Evolutionary conservation across 2,888 invertebrate species (phyloP).

Genomic region (Erynnis tages): DNA sequence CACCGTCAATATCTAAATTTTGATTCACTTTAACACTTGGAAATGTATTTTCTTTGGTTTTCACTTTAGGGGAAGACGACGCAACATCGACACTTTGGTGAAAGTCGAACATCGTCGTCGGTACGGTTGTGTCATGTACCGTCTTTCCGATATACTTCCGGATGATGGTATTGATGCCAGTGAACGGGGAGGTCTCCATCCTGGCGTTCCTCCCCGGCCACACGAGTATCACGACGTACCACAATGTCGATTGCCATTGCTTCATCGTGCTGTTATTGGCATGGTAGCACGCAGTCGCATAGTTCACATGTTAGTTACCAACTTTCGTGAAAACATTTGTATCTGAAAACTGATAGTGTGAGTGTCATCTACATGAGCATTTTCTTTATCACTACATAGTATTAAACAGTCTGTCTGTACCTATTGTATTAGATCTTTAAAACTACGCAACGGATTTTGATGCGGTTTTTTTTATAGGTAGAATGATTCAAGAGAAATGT

Average conservation of each 20-base stretch:
- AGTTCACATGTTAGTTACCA: neutral
- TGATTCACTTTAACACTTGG: neutral
- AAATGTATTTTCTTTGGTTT: neutral
- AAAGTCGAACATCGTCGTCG: neutral
- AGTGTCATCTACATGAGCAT: no score
- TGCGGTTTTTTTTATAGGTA: no score
- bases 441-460: no score
- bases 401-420: no score
- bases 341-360: no score
- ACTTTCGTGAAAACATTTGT: no score
- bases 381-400: no score
- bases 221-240: slow-evolving; percentile 42
- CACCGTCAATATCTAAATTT: neutral
- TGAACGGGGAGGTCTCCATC: slow-evolving; percentile 41
- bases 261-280: slow-evolving; percentile 44
- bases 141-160: slow-evolving; percentile 44
- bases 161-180: slow-evolving; percentile 47
- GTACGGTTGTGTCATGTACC: neutral
- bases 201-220: slow-evolving; percentile 40
- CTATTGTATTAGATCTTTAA: no score
- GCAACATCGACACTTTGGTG: neutral
- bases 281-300: slow-evolving; percentile 2
- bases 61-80: neutral
- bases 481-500: no score
- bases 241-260: slow-evolving; percentile 46